Percentiles rank a stretch among this genome's conserved stretches.
These are phyloP conservation scores for Laticauda laticaudata DNA, from an alignment of 2,113 vertebrate genomes.

Conservation along the genomic window DNA sequence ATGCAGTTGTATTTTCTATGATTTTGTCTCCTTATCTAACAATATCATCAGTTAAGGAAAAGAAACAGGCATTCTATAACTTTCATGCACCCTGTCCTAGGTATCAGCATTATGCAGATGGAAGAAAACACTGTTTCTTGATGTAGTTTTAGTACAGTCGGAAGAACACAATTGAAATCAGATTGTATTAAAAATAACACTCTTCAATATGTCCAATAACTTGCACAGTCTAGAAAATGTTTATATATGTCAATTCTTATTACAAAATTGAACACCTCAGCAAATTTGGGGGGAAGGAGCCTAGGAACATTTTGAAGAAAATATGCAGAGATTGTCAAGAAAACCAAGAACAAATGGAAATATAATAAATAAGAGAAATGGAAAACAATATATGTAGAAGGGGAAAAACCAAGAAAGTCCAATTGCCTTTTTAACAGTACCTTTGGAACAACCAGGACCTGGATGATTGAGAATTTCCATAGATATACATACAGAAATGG, in stretches of 20 bases:
- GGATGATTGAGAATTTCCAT: not conserved
- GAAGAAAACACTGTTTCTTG: slow-evolving; percentile 15
- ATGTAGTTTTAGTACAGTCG: slow-evolving; percentile 19
- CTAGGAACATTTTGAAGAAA: not conserved
- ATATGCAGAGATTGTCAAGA: not conserved
- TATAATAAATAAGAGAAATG: not conserved
- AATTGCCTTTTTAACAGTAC: not conserved
- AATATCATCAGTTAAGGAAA: not conserved
- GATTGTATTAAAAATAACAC: slow-evolving; percentile 40
- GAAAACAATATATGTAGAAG: not conserved
- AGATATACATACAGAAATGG: not conserved
- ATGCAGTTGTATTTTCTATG: slow-evolving; percentile 11
- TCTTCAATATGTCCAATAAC: slow-evolving; percentile 25
- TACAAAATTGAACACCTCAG: not conserved
- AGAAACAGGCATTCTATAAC: slow-evolving; percentile 14
- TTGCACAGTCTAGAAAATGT: not conserved
- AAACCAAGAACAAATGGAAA: not conserved
- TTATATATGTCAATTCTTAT: not conserved
- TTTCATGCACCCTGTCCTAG: slow-evolving; percentile 35
- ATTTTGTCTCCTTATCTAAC: not conserved
- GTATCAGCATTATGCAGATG: slow-evolving; percentile 47
- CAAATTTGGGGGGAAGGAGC: not conserved
- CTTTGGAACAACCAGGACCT: not conserved
- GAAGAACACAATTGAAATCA: slow-evolving; percentile 33
- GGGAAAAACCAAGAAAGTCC: not conserved